Conservation (phyloP, 2,797 vertebrate genomes). For the Silurus aristotelis region DNA sequence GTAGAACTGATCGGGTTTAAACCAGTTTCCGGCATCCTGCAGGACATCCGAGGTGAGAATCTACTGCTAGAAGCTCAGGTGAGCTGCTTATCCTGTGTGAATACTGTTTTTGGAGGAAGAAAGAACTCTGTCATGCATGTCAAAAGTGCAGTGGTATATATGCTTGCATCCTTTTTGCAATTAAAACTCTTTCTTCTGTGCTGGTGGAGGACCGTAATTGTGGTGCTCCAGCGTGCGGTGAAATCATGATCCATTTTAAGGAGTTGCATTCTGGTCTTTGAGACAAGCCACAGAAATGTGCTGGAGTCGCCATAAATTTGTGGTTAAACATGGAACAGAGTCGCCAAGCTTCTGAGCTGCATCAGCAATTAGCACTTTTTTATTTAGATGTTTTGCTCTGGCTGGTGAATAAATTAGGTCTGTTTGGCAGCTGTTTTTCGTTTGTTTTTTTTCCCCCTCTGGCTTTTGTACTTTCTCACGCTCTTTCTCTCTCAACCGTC, state of each 20-base stretch:
- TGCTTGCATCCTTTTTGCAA: neutral
- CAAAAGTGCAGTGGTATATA: neutral
- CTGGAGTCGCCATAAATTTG: conserved; percentile 14
- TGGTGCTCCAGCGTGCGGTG: neutral
- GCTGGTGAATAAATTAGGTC: conserved; percentile 31
- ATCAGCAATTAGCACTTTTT: conserved; percentile 45
- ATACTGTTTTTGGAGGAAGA: neutral
- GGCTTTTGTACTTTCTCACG: neutral
- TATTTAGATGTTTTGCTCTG: conserved; percentile 40
- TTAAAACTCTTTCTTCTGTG: neutral
- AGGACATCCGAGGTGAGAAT: neutral
- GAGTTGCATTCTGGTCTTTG: conserved; percentile 35
- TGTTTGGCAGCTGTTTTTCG: conserved; percentile 4
- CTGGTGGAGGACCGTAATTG: neutral
- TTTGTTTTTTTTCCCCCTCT: neutral
- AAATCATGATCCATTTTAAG: conserved; percentile 22
- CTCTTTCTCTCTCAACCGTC: conserved; percentile 4
- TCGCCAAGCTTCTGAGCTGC: conserved; percentile 13
- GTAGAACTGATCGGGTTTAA: neutral
- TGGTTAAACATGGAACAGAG: conserved; percentile 25
- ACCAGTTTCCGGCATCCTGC: neutral
- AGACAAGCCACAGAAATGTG: conserved; percentile 32
- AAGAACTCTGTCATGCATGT: neutral
- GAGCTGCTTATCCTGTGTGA: neutral
- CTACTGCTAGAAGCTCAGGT: conserved; percentile 15